phyloP scores from a whole-genome alignment of 1,140 invertebrate genomes.

The Cyclina sinensis region DNA sequence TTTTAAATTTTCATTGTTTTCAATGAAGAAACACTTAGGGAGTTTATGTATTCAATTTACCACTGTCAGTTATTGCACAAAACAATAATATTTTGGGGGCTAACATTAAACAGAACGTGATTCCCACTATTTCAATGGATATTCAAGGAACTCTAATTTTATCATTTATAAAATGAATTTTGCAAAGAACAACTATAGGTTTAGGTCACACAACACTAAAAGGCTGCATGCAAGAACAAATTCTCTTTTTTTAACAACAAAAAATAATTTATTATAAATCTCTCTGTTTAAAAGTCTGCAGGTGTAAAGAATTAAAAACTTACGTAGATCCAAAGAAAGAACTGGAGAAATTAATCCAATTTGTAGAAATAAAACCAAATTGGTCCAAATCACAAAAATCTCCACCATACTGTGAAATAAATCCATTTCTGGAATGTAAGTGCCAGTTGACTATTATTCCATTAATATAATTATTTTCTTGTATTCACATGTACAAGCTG shows the following conservation, averaged over 20 bases:
- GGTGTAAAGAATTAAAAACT: neutral
- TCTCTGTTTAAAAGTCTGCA: neutral
- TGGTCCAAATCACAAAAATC: neutral
- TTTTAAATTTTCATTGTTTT: neutral
- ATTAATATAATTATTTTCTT: neutral
- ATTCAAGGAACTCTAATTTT: too few relatives aligned
- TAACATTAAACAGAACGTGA: too few relatives aligned
- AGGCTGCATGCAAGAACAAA: neutral
- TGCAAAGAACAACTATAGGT: too few relatives aligned
- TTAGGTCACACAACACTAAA: neutral
- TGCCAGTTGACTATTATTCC: neutral
- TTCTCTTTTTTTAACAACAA: neutral
- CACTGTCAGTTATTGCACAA: too few relatives aligned
- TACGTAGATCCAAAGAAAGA: neutral
- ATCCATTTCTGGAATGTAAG: slow-evolving; percentile 9
- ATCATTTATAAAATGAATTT: too few relatives aligned
- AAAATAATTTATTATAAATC: neutral
- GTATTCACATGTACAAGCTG: neutral
- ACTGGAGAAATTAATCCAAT: slow-evolving; percentile 31
- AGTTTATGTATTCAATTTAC: too few relatives aligned
- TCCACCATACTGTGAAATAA: neutral
- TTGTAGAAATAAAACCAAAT: neutral
- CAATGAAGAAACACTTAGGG: neutral
- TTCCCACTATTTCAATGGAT: too few relatives aligned
- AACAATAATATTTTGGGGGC: too few relatives aligned